Base-by-base conservation (phyloP, 2,797 vertebrate species). In the Chaetodon trifasciatus region DNA sequence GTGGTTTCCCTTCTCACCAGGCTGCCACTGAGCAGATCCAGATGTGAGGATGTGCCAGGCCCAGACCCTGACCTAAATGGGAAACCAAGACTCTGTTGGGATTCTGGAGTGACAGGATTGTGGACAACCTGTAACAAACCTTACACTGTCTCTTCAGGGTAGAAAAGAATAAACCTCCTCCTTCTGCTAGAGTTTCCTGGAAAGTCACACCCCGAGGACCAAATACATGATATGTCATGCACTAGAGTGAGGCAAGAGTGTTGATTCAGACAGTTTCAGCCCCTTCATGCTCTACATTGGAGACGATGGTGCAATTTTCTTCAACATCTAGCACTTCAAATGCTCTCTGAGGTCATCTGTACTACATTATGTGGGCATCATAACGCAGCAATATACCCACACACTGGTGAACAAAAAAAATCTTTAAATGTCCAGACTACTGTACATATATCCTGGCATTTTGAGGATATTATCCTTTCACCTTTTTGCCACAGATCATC, bases 11-110 rank as follows among this genome's bases (percentile, higher is more conserved):
- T 63, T 49, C 39, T 76, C 44, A 56, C 49, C 28, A 39, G 42
- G 32, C 56, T 58, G 28, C 55, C 60, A 58, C 35, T 82, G 44
- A 89, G 37, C 76, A 72, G 52, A 87, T 81, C 81, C 87, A 91
- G 79, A 88, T 88, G 82, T 84, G 69, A 69, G 67, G 62, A 66
- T 60, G 15, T 47, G 62, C 55, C 46, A n/a, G 57, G 35, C 58
- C 37, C 15, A 57, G 42, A 4, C 60, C 46, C 76, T 78, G 67
- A 67, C 15, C 70, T 74, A 15, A 7, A 76, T 56, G 50, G 44
- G 13, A 79, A 70, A 76, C 39, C 17, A 52, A 55, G 24, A 79
- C 50, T 65, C 58, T 74, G 37, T 68, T 64, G 46, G 46, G 28
- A 76, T 76, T 70, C 39, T 77, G 42, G 44, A 62, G 50, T 49